Percentiles rank a stretch among this genome's conserved stretches.
These are phyloP conservation scores for Melitaea cinxia DNA, from an alignment of 1,140 invertebrate species.

Conservation along the genomic window DNA sequence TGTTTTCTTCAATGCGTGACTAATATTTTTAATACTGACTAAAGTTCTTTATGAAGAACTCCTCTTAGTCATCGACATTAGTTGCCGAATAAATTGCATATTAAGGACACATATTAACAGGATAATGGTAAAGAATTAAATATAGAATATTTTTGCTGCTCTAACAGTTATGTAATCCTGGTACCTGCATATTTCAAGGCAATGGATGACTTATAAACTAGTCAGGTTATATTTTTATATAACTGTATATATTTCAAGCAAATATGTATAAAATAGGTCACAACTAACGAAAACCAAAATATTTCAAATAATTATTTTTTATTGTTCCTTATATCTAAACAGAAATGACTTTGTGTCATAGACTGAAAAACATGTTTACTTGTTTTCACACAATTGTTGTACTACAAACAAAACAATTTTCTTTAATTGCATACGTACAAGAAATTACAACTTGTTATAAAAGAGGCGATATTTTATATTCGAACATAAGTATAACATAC, in stretches of 20 bases:
- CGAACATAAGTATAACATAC: conserved; percentile 34
- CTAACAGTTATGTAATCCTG: background rate
- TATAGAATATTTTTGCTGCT: too few relatives aligned
- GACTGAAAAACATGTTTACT: conserved; percentile 5
- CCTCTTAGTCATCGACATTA: conserved; percentile 24
- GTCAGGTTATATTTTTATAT: too few relatives aligned
- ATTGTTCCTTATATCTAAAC: background rate
- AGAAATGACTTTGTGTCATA: background rate
- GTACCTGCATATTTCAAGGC: background rate
- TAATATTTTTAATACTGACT: conserved; percentile 32
- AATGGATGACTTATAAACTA: too few relatives aligned
- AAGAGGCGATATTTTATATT: conserved; percentile 38
- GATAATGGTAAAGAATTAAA: too few relatives aligned
- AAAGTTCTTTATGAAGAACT: conserved; percentile 20
- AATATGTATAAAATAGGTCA: background rate
- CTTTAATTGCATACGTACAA: conserved; percentile 1
- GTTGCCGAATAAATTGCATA: conserved; percentile 21
- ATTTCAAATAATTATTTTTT: background rate
- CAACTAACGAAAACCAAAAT: background rate
- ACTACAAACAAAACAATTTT: conserved; percentile 11
- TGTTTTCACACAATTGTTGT: conserved; percentile 1
- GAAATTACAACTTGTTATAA: conserved; percentile 6
- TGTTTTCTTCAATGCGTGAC: conserved; percentile 28
- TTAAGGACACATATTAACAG: background rate
- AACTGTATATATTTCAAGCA: background rate